Percentiles rank a stretch among this genome's conserved stretches.
phyloP scores from a whole-genome alignment of 1,140 invertebrate genomes.

The Trigoniulus corallinus region DNA sequence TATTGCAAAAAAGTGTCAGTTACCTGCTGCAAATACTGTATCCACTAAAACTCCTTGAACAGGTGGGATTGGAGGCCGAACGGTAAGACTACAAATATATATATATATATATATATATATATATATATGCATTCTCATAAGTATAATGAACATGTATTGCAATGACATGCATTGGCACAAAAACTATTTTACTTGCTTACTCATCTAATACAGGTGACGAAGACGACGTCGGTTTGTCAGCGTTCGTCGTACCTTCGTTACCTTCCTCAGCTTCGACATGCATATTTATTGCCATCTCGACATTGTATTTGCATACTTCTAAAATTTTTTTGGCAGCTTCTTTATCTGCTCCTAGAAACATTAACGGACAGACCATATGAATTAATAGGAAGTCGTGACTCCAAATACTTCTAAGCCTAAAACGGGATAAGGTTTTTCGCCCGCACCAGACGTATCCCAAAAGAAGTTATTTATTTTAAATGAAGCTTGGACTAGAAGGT shows the following conservation, averaged over 20 bases:
- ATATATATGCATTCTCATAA: too few relatives aligned
- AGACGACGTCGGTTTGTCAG: neutral
- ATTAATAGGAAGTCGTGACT: neutral
- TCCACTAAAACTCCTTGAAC: constrained; percentile 40
- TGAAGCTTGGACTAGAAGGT: neutral
- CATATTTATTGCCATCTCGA: constrained; percentile 38
- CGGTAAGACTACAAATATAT: constrained; percentile 20
- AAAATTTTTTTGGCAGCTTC: constrained; percentile 25
- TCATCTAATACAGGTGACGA: neutral
- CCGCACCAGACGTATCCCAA: neutral
- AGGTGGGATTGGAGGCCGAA: constrained; percentile 46
- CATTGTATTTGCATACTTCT: constrained; percentile 33
- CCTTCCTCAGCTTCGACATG: constrained; percentile 29
- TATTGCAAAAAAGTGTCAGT: too few relatives aligned
- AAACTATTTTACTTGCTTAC: too few relatives aligned
- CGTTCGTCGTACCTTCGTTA: too few relatives aligned
- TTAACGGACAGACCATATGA: neutral
- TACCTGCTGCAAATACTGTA: constrained; percentile 23
- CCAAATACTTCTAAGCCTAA: neutral
- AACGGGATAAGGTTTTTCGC: neutral
- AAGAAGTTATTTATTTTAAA: neutral
- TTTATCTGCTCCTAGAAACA: constrained; percentile 10
- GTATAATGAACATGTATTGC: too few relatives aligned
- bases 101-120: too few relatives aligned
- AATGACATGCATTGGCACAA: too few relatives aligned